phyloP scores from a whole-genome alignment of 2,797 vertebrate genomes.

The Acridotheres tristis region DNA sequence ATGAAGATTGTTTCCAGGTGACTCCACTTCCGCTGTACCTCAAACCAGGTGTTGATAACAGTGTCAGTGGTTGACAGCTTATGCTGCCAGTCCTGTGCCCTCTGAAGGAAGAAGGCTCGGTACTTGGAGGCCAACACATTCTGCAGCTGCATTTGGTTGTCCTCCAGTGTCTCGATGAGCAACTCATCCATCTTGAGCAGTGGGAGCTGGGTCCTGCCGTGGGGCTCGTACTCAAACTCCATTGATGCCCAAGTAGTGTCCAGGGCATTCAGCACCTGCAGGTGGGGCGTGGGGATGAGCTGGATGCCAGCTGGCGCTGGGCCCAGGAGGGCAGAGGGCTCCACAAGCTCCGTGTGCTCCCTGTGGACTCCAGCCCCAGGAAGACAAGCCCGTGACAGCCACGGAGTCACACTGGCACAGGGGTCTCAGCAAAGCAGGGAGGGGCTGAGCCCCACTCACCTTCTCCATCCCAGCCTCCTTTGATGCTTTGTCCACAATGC shows the following conservation, averaged over 20 bases:
- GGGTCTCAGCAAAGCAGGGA: not conserved
- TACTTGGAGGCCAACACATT: constrained; percentile 77
- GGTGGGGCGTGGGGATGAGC: accelerated
- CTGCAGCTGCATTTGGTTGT: constrained; percentile 81
- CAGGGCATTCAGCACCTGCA: constrained; percentile 72
- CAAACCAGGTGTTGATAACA: constrained; percentile 76
- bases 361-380: not conserved
- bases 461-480: constrained; percentile 79
- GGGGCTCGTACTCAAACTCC: constrained; percentile 68
- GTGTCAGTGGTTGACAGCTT: constrained; percentile 72
- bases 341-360: accelerated
- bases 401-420: accelerated
- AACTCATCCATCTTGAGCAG: constrained; percentile 68
- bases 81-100: constrained; percentile 75
- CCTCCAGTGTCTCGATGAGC: constrained; percentile 76
- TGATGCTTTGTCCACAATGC: constrained; percentile 76
- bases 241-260: constrained; percentile 70
- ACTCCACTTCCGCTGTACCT: constrained; percentile 79
- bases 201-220: constrained; percentile 64
- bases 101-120: constrained; percentile 74
- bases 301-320: accelerated
- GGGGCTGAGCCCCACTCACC: not conserved
- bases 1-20: constrained; percentile 81
- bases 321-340: not conserved
- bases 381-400: accelerated